Evolutionary conservation across 2,113 vertebrate species (phyloP).

Genomic region (Serranochromis macrocephalus): DNA sequence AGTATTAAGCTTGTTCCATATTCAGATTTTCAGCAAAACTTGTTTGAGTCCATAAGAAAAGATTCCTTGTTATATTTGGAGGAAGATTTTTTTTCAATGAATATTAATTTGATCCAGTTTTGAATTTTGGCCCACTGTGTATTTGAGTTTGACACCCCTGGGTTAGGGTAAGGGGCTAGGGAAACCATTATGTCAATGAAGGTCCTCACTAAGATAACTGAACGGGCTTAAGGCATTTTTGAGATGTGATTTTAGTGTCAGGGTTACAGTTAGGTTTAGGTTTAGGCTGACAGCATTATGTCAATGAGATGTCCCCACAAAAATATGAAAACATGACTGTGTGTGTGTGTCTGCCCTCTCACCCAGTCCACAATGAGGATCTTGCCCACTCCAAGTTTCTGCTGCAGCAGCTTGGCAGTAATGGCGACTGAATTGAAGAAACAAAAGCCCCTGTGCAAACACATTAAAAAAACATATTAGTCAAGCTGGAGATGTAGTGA

Average conservation of each 20-base stretch:
- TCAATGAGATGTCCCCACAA: not conserved
- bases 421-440: constrained; percentile 68
- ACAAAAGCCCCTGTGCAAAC: constrained; percentile 59
- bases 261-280: not conserved
- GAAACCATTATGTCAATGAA: not conserved
- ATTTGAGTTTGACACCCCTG: too few relatives aligned
- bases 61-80: too few relatives aligned
- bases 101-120: too few relatives aligned
- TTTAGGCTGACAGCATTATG: not conserved
- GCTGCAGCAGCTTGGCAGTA: constrained; percentile 61
- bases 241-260: not conserved
- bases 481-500: not conserved
- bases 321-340: not conserved
- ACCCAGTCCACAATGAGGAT: constrained; percentile 66
- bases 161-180: not conserved
- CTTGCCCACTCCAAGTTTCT: constrained; percentile 63
- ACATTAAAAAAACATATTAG: not conserved
- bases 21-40: too few relatives aligned
- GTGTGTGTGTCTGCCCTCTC: not conserved
- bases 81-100: too few relatives aligned
- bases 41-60: too few relatives aligned
- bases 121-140: too few relatives aligned
- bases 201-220: not conserved
- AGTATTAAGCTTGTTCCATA: too few relatives aligned
- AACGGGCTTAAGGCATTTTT: not conserved